phyloP scores from a whole-genome alignment of 2,113 vertebrate species.

The Setophaga coronata region DNA sequence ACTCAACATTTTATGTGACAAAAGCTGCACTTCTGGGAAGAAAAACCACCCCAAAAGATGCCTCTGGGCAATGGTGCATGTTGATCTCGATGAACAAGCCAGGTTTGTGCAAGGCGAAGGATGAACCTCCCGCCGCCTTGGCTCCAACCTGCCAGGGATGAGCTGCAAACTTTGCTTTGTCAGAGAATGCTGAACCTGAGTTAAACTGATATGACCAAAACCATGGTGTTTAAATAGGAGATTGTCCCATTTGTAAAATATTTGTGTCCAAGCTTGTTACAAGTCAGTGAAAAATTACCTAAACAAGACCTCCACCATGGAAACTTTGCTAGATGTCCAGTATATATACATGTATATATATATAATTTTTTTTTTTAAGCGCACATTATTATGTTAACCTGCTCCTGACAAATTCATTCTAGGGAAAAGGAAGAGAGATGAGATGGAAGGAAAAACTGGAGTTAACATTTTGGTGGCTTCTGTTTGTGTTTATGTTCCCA shows the following conservation, averaged over 20 bases:
- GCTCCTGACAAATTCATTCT: not conserved
- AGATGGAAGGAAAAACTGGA: not conserved
- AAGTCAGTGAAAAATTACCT: not conserved
- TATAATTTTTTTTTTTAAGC: not conserved
- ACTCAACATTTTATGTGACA: not conserved
- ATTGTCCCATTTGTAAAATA: not conserved
- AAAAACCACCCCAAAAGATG: not conserved
- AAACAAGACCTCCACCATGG: not conserved
- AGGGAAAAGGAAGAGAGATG: not conserved
- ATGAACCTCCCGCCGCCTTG: not conserved
- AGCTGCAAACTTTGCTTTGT: not conserved
- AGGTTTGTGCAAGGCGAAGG: fast-evolving
- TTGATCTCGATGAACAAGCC: not conserved
- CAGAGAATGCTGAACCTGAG: not conserved
- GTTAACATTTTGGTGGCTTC: not conserved
- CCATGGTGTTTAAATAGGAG: fast-evolving
- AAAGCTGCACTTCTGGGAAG: not conserved
- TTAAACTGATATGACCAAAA: not conserved
- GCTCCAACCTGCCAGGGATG: not conserved
- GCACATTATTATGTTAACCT: not conserved
- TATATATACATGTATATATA: too few species aligned
- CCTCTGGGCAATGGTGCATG: fast-evolving
- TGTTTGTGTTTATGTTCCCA: not conserved
- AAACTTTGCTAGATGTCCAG: not conserved
- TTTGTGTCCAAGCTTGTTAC: not conserved